Conservation (phyloP, 2,888 invertebrate genomes). For the Thera britannica region DNA sequence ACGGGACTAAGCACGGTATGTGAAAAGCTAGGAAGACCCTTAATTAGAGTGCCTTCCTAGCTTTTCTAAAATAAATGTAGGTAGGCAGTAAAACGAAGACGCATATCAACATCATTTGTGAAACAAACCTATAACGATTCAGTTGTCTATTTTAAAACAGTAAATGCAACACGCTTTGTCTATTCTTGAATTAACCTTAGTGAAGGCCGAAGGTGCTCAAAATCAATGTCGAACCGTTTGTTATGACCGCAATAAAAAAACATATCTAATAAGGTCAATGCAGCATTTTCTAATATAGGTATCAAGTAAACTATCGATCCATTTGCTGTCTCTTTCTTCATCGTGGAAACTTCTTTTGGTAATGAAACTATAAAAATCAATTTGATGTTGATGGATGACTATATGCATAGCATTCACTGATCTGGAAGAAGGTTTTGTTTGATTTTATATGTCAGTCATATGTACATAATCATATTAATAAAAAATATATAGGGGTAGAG, state of each 20-base stretch:
- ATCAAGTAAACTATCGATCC: slow-evolving; percentile 81
- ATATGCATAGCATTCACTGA: background rate
- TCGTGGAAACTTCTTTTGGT: slow-evolving; percentile 62
- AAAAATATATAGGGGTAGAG: background rate
- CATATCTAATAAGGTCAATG: slow-evolving; percentile 82
- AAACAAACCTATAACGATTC: background rate
- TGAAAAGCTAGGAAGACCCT: background rate
- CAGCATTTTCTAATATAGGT: slow-evolving; percentile 80
- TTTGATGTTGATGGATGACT: slow-evolving; percentile 17
- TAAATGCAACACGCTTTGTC: slow-evolving; percentile 3
- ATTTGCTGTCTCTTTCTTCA: slow-evolving; percentile 79
- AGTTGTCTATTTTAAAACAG: slow-evolving; percentile 8
- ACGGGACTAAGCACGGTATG: slow-evolving; percentile 8
- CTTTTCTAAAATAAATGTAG: background rate
- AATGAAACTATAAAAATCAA: slow-evolving; percentile 27
- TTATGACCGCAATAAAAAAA: slow-evolving; percentile 55
- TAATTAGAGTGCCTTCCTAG: background rate
- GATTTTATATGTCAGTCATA: no score
- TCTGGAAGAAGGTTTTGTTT: no score
- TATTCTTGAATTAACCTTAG: slow-evolving; percentile 8
- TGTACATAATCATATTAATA: background rate
- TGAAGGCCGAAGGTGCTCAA: slow-evolving; percentile 6
- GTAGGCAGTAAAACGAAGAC: background rate
- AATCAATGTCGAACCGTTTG: slow-evolving; percentile 30
- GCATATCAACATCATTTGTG: background rate